A percentile compares a stretch with the other conserved stretches of the same genome.
Evolutionary conservation across 2,888 invertebrate species (phyloP).

Genomic region (Hirtodrosophila cameraria): DNA sequence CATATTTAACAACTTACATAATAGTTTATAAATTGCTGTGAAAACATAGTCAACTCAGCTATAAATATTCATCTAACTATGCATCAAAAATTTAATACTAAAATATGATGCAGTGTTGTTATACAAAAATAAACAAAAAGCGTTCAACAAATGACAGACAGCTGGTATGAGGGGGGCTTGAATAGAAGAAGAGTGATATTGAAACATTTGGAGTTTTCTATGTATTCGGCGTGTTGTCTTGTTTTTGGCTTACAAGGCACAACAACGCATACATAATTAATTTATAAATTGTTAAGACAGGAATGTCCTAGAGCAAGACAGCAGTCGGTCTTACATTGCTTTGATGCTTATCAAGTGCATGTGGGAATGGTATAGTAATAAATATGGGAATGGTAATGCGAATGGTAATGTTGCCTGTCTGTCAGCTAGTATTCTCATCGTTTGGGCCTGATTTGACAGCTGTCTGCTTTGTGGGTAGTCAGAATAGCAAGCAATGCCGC

Average conservation of each 20-base stretch:
- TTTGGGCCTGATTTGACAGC: constrained; percentile 49
- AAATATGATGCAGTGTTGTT: too few species aligned
- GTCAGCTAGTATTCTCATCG: constrained; percentile 43
- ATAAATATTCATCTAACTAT: too few species aligned
- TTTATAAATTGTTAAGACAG: constrained; percentile 66
- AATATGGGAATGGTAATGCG: constrained; percentile 2
- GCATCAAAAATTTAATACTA: too few species aligned
- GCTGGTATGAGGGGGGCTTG: background rate
- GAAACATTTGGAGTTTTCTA: constrained; percentile 37
- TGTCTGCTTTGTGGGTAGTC: constrained; percentile 15
- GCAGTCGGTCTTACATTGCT: constrained; percentile 45
- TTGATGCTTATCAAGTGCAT: constrained; percentile 58
- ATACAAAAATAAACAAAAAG: too few species aligned
- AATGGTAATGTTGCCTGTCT: constrained; percentile 11
- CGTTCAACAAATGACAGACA: background rate
- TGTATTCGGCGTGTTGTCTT: constrained; percentile 22
- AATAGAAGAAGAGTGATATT: constrained; percentile 24
- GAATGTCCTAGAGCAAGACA: constrained; percentile 28
- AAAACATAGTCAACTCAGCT: too few species aligned
- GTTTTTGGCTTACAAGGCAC: constrained; percentile 37
- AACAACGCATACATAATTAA: constrained; percentile 66
- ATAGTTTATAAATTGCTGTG: too few species aligned
- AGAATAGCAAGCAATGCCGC: constrained; percentile 10
- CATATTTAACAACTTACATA: too few species aligned
- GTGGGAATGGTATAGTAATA: background rate